phyloP scores from a whole-genome alignment of 2,888 invertebrate species.

The Neocrepidodera transversa region DNA sequence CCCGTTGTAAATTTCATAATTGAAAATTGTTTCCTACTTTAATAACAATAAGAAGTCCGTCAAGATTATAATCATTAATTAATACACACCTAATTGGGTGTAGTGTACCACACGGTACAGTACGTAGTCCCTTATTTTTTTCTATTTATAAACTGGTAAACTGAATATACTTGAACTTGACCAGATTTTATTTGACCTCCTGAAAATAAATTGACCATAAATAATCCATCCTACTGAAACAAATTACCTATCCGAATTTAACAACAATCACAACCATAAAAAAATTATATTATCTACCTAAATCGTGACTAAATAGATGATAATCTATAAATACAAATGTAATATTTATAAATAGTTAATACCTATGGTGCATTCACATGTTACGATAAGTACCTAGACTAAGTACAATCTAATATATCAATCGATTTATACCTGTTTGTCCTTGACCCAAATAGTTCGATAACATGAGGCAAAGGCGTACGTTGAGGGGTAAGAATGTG shows the following conservation, averaged over 20 bases:
- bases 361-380: slow-evolving; percentile 7
- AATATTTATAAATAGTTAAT: slow-evolving; percentile 9
- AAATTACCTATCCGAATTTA: neutral
- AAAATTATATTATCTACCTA: neutral
- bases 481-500: slow-evolving; percentile 6
- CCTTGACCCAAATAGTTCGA: slow-evolving; percentile 12
- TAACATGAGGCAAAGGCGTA: slow-evolving; percentile 11
- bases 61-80: too few species aligned
- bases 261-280: neutral
- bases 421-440: slow-evolving; percentile 6
- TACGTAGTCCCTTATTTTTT: too few species aligned
- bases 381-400: slow-evolving; percentile 3
- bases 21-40: too few species aligned
- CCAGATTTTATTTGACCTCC: too few species aligned
- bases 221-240: neutral
- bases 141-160: too few species aligned
- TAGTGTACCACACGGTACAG: too few species aligned
- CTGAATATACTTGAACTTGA: too few species aligned
- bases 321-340: slow-evolving; percentile 6
- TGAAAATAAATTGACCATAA: too few species aligned
- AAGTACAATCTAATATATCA: slow-evolving; percentile 11
- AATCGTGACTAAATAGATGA: slow-evolving; percentile 13
- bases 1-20: too few species aligned
- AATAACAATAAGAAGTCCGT: too few species aligned
- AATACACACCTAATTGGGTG: too few species aligned